Conservation (phyloP, 2,888 invertebrate genomes). For the Xanthia togata region DNA sequence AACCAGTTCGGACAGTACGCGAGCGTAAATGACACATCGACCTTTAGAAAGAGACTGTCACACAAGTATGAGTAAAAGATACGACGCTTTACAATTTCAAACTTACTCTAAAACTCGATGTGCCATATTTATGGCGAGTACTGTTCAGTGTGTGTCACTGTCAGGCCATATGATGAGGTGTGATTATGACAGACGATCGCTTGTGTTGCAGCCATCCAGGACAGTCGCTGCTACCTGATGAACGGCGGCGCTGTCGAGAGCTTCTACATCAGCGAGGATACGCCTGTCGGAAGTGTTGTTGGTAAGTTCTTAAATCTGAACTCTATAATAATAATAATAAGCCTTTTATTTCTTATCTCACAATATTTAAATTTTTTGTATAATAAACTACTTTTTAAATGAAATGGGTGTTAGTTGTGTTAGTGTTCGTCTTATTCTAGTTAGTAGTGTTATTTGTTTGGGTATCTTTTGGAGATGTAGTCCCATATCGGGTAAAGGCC, state of each 20-base stretch:
- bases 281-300: conserved; percentile 94
- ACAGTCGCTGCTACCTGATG: conserved; percentile 97
- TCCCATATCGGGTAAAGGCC: no score
- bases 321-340: no score
- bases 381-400: no score
- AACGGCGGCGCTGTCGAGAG: conserved; percentile 97
- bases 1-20: conserved; percentile 38
- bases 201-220: conserved; percentile 91
- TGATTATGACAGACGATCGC: background rate
- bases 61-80: background rate
- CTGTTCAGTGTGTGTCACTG: background rate
- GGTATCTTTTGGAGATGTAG: no score
- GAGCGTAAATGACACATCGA: background rate
- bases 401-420: no score
- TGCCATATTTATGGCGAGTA: background rate
- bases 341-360: no score
- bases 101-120: background rate
- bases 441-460: no score
- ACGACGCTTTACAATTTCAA: background rate
- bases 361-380: no score
- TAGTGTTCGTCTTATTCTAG: no score
- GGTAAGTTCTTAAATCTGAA: conserved; percentile 84
- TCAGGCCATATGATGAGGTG: background rate
- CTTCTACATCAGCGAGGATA: conserved; percentile 97
- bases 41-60: background rate